phyloP scores from a whole-genome alignment of 2,888 invertebrate genomes.

The Apamea crenata region DNA sequence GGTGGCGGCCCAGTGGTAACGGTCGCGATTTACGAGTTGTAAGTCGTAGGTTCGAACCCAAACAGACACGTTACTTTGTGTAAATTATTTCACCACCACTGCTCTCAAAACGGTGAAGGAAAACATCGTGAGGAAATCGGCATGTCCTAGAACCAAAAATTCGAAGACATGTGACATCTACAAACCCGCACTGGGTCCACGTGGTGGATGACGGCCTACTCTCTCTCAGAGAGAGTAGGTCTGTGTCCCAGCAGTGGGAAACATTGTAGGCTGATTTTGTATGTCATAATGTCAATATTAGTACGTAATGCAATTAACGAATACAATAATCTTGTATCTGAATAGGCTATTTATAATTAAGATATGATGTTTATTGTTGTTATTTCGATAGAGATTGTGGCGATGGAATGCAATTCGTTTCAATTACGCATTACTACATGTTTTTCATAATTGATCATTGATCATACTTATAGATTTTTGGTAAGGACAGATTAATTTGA shows the following conservation, averaged over 20 bases:
- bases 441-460: slow-evolving; percentile 27
- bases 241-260: neutral
- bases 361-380: slow-evolving; percentile 28
- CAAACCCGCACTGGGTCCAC: too few relatives aligned
- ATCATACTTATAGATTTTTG: slow-evolving; percentile 16
- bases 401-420: slow-evolving; percentile 25
- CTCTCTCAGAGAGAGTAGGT: neutral
- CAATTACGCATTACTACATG: slow-evolving; percentile 31
- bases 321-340: slow-evolving; percentile 29
- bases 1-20: neutral
- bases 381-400: slow-evolving; percentile 14
- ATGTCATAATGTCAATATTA: neutral
- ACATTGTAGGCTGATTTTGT: neutral
- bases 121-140: too few relatives aligned
- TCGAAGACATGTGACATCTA: too few relatives aligned
- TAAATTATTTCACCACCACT: neutral
- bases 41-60: neutral
- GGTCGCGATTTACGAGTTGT: neutral
- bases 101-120: neutral
- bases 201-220: neutral
- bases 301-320: slow-evolving; percentile 11
- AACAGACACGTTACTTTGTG: neutral
- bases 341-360: slow-evolving; percentile 24
- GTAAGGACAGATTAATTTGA: slow-evolving; percentile 2
- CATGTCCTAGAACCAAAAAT: too few relatives aligned